Evolutionary conservation across 2,888 invertebrate species (phyloP), one percentile per base, ranked within the genome.

Genomic region (Archips xylosteana): DNA sequence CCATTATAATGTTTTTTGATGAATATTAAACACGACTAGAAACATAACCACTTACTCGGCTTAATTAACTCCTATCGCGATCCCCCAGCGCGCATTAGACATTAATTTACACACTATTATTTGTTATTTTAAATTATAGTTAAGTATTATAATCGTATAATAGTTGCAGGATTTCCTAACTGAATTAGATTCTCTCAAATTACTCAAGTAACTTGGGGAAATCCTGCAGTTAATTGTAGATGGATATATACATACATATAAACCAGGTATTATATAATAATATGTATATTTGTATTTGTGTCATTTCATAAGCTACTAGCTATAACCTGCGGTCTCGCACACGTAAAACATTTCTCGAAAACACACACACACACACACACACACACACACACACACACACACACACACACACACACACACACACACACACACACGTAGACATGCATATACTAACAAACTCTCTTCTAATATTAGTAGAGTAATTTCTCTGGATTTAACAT

Each of bases 161-260:
- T 54, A 64, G 64, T 63, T 64, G 60, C 70, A 70, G 74, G 74
- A 74, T 47, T 47, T 70, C 69, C 69, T 64, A 15, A 32, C 23
- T 60, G 32, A 65, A 54, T 60, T 4, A 59, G 60, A 51, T 65
- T 54, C 49, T 34, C 51, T 8, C 36, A 47, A 69, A 64, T 13
- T 61, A 15, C 63, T 57, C 36, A 49, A 68, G 51, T 51, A 49
- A 68, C 42, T 69, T 10, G 34, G 64, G 74, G 70, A 74, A 74
- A 74, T 74, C 69, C 74, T 69, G 60, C 60, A 51, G 23, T 49
- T 54, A 67, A 67, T 54, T 4, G 34, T 57, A 54, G 49, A n/a
- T n/a, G 12, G n/a, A 2, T 13, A 39, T 6, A 54, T n/a, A n/a
- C n/a, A n/a, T n/a, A n/a, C n/a, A n/a, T 13, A 1, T 47, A 47